Percentiles rank a stretch among this genome's conserved stretches.
phyloP scores from a whole-genome alignment of 1,140 invertebrate species.

The Drosophila arizonae region DNA sequence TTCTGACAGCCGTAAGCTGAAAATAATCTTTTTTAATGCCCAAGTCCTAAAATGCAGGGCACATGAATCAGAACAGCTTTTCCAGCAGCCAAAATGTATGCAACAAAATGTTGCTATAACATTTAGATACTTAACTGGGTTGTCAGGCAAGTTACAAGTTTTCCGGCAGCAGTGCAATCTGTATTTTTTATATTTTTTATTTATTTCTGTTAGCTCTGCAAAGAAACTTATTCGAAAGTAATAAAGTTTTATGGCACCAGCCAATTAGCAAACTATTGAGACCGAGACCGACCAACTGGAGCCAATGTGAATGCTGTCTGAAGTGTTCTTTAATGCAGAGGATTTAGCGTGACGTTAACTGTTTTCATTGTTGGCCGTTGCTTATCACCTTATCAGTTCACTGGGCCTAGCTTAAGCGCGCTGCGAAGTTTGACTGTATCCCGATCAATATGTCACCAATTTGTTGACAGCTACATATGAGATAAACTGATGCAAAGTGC shows the following conservation, averaged over 20 bases:
- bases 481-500: constrained; percentile 21
- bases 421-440: constrained; percentile 27
- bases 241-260: constrained; percentile 55
- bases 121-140: not conserved
- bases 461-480: constrained; percentile 36
- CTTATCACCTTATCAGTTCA: constrained; percentile 49
- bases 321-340: constrained; percentile 29
- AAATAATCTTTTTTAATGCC: too few species aligned
- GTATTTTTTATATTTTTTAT: constrained; percentile 15
- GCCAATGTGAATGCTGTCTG: constrained; percentile 22
- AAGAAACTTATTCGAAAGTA: constrained; percentile 47
- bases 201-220: constrained; percentile 3
- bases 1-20: too few species aligned
- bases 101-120: constrained; percentile 31
- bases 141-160: constrained; percentile 36
- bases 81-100: constrained; percentile 15
- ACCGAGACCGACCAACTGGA: constrained; percentile 31
- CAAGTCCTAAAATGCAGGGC: not conserved
- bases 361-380: constrained; percentile 29
- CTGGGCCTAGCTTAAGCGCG: constrained; percentile 14
- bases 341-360: constrained; percentile 24
- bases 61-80: not conserved
- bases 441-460: constrained; percentile 39
- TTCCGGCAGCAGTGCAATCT: constrained; percentile 22
- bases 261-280: constrained; percentile 50